Evolutionary conservation across 1,140 invertebrate species (phyloP).

Genomic region (Rhopalosiphum padi): DNA sequence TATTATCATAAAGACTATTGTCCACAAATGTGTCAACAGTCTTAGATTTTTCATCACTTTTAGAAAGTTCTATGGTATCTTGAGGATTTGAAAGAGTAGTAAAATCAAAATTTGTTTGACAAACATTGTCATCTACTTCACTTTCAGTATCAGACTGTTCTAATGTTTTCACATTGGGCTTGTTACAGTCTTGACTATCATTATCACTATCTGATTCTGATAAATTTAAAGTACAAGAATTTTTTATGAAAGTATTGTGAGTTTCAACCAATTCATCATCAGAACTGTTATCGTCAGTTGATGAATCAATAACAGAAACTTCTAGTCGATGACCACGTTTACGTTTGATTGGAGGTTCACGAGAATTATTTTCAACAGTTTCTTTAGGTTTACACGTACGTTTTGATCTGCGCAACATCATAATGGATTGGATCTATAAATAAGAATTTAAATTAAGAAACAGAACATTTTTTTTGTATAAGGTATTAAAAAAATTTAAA

Average conservation of each 20-base stretch:
- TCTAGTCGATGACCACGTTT: not conserved
- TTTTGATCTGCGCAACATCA: slow-evolving; percentile 41
- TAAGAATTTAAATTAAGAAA: not conserved
- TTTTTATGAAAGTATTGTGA: not conserved
- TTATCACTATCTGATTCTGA: slow-evolving; percentile 45
- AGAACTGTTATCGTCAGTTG: not conserved
- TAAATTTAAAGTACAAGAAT: slow-evolving; percentile 32
- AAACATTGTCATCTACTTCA: slow-evolving; percentile 34
- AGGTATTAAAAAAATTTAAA: not conserved
- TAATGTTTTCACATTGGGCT: not conserved
- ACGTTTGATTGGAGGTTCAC: not conserved
- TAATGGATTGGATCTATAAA: not conserved
- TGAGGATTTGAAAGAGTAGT: slow-evolving; percentile 10
- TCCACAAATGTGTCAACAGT: not conserved
- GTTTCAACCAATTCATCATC: not conserved
- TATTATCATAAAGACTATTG: not conserved
- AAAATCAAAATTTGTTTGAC: slow-evolving; percentile 52
- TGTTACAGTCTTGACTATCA: not conserved
- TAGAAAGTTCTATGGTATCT: not conserved
- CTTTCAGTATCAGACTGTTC: slow-evolving; percentile 22
- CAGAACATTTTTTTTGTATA: not conserved
- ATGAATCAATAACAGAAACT: not conserved
- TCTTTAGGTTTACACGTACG: slow-evolving; percentile 13
- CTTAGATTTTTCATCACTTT: not conserved
- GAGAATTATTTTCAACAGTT: slow-evolving; percentile 1